Evolutionary conservation across 1,140 invertebrate species (phyloP).

Genomic region (Calephelis virginiensis): DNA sequence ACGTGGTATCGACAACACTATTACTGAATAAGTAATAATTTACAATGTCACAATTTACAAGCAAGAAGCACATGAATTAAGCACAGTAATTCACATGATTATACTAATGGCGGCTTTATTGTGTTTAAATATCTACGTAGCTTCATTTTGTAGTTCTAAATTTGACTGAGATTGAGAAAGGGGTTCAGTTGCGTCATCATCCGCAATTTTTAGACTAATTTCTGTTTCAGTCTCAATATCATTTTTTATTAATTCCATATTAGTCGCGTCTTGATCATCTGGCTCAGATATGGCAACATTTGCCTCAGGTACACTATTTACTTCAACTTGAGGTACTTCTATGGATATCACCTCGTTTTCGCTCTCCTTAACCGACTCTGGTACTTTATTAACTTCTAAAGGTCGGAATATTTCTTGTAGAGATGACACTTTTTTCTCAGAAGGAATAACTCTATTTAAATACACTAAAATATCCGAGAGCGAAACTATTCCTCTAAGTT

Average conservation of each 20-base stretch:
- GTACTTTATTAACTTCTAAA: conserved; percentile 67
- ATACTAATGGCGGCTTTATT: conserved; percentile 13
- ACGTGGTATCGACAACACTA: conserved; percentile 67
- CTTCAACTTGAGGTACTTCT: conserved; percentile 56
- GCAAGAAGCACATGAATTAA: conserved; percentile 44
- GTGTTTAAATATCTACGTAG: conserved; percentile 42
- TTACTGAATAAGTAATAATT: conserved; percentile 58
- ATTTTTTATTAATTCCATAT: conserved; percentile 29
- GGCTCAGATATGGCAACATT: conserved; percentile 38
- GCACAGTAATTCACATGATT: conserved; percentile 35
- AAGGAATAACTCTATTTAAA: conserved; percentile 71
- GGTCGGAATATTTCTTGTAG: conserved; percentile 72
- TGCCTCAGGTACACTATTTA: conserved; percentile 48
- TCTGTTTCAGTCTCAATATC: conserved; percentile 42
- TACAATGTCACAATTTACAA: conserved; percentile 59
- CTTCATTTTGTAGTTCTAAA: conserved; percentile 34
- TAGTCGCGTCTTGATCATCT: conserved; percentile 29
- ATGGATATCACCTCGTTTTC: conserved; percentile 67
- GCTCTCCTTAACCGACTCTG: conserved; percentile 61
- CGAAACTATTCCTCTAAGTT: conserved; percentile 68
- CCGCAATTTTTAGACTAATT: conserved; percentile 37
- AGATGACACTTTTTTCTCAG: conserved; percentile 69
- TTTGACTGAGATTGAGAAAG: conserved; percentile 34
- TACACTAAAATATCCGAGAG: conserved; percentile 73
- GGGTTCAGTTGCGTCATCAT: conserved; percentile 28